A percentile compares a stretch with the other conserved stretches of the same genome.
phyloP scores from a whole-genome alignment of 2,888 invertebrate species.

The Ornithoptera alexandrae region DNA sequence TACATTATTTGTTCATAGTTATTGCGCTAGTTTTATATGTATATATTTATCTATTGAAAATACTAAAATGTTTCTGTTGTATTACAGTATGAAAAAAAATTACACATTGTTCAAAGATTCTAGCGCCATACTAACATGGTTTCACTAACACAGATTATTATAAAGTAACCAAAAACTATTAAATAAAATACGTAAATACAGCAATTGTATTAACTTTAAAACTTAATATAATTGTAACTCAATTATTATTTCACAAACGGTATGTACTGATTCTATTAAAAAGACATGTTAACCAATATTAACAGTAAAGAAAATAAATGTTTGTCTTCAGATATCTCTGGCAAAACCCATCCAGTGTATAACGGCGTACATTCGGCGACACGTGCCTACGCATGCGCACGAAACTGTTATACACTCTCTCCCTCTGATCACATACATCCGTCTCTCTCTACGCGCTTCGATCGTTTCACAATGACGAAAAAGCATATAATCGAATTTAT shows the following conservation, averaged over 20 bases:
- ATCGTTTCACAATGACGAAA: slow-evolving; percentile 76
- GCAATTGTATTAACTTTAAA: too few species aligned
- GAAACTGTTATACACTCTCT: slow-evolving; percentile 32
- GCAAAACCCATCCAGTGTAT: slow-evolving; percentile 40
- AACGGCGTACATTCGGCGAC: slow-evolving; percentile 45
- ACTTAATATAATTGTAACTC: too few species aligned
- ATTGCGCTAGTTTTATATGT: background rate
- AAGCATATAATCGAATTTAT: slow-evolving; percentile 78
- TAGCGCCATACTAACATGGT: too few species aligned
- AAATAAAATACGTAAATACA: too few species aligned
- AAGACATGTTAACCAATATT: background rate
- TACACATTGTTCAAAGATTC: too few species aligned
- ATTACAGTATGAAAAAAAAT: too few species aligned
- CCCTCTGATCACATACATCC: slow-evolving; percentile 46
- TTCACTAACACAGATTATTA: too few species aligned
- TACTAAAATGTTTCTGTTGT: background rate
- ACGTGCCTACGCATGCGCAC: slow-evolving; percentile 74
- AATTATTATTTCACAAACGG: too few species aligned
- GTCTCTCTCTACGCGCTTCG: slow-evolving; percentile 64
- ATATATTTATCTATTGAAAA: background rate
- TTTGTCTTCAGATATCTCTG: slow-evolving; percentile 44
- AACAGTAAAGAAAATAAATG: background rate
- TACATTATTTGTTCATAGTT: background rate
- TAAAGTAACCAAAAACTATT: too few species aligned
- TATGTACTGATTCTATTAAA: background rate